These are phyloP conservation scores for Echiichthys vipera DNA, from an alignment of 2,797 vertebrate species.

Conservation along the genomic window DNA sequence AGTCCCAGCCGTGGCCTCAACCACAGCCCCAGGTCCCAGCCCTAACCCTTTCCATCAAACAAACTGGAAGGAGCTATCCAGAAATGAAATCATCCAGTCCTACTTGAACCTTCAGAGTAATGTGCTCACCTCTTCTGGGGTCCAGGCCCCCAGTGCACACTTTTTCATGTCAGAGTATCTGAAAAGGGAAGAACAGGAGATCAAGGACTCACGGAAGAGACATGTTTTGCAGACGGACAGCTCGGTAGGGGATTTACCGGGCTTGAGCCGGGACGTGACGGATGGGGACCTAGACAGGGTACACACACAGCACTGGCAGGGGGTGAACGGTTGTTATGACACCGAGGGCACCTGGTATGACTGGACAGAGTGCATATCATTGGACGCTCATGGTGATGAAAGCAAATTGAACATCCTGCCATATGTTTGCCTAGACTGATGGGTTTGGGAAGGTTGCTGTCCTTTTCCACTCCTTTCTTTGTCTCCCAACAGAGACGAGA, in stretches of 20 bases:
- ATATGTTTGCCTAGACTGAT: slow-evolving; percentile 99
- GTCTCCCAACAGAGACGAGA: slow-evolving; percentile 63
- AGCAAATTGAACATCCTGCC: slow-evolving; percentile 98
- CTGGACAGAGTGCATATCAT: slow-evolving; percentile 98
- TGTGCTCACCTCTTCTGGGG: slow-evolving; percentile 95
- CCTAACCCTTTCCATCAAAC: slow-evolving; percentile 97
- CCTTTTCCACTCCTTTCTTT: slow-evolving; percentile 64
- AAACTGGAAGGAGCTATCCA: slow-evolving; percentile 98
- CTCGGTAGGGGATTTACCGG: slow-evolving; percentile 87
- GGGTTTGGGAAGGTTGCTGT: slow-evolving; percentile 86
- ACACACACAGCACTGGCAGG: slow-evolving; percentile 90
- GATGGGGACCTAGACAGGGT: slow-evolving; percentile 89
- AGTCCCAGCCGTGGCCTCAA: slow-evolving; percentile 73
- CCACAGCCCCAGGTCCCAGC: slow-evolving; percentile 80
- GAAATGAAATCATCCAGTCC: slow-evolving; percentile 98
- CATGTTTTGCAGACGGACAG: slow-evolving; percentile 90
- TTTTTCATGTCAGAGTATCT: slow-evolving; percentile 99
- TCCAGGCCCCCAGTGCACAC: slow-evolving; percentile 94
- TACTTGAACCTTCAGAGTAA: slow-evolving; percentile 99
- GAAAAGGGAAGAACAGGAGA: slow-evolving; percentile 94
- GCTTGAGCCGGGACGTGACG: slow-evolving; percentile 89
- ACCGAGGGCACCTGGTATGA: slow-evolving; percentile 97
- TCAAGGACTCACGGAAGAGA: slow-evolving; percentile 87
- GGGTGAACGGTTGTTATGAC: slow-evolving; percentile 97
- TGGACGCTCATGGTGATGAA: slow-evolving; percentile 96